Percentiles rank a stretch among this genome's conserved stretches.
phyloP scores from a whole-genome alignment of 2,888 invertebrate species.

The Rhodophaea formosa region DNA sequence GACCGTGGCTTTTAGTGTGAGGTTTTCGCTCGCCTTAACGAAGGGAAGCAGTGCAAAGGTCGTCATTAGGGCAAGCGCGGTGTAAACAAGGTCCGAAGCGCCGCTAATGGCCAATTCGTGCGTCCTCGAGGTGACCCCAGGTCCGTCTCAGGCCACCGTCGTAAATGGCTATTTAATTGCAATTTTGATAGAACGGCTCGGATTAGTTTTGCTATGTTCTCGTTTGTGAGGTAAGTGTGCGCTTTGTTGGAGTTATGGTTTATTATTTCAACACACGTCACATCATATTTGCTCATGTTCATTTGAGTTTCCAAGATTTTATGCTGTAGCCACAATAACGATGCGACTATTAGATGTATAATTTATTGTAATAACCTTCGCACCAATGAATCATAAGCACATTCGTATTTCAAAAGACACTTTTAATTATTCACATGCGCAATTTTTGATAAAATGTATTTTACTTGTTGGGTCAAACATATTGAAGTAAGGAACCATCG shows the following conservation, averaged over 20 bases:
- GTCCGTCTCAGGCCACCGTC: conserved; percentile 65
- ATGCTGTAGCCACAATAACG: background rate
- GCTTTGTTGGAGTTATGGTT: conserved; percentile 29
- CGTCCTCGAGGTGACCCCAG: conserved; percentile 78
- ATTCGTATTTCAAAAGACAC: too few species aligned
- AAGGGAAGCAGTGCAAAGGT: conserved; percentile 81
- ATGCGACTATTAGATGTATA: background rate
- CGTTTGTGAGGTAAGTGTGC: conserved; percentile 38
- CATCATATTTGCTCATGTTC: background rate
- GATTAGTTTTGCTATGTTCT: conserved; percentile 66
- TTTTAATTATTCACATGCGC: too few species aligned
- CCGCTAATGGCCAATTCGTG: conserved; percentile 81
- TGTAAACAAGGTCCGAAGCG: conserved; percentile 81
- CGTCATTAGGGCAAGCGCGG: conserved; percentile 82
- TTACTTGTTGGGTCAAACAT: too few species aligned
- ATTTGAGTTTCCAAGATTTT: background rate
- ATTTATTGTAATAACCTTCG: too few species aligned
- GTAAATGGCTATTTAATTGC: conserved; percentile 80
- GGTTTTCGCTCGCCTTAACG: conserved; percentile 81
- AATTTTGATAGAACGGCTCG: conserved; percentile 73
- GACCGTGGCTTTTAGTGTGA: conserved; percentile 79
- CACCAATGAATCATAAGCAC: too few species aligned
- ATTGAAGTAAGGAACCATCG: too few species aligned
- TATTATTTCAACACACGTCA: conserved; percentile 14
- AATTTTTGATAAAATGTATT: too few species aligned